phyloP scores from a whole-genome alignment of 2,888 invertebrate species.

The Cyaniris semiargus region DNA sequence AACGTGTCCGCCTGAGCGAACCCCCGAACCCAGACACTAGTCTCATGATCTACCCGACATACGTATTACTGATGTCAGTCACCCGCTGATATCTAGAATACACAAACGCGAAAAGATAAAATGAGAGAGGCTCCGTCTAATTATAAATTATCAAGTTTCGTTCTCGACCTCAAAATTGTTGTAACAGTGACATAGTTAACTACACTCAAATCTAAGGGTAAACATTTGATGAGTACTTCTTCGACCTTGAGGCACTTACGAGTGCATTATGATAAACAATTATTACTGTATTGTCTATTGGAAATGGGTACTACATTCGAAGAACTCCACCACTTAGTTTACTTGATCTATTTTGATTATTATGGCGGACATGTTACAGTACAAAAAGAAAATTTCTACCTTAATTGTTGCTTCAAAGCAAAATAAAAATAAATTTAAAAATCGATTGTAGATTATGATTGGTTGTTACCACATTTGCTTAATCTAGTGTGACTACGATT shows the following conservation, averaged over 20 bases:
- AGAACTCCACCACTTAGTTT: neutral
- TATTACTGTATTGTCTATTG: conserved; percentile 1
- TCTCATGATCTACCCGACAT: conserved; percentile 32
- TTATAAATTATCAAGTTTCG: conserved; percentile 61
- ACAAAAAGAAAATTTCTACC: neutral
- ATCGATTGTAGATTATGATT: neutral
- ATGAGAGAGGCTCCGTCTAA: conserved; percentile 52
- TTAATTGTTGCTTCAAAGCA: neutral
- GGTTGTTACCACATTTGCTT: neutral
- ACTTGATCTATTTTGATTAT: neutral
- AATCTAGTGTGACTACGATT: neutral
- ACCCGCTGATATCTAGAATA: conserved; percentile 56
- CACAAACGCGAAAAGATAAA: conserved; percentile 60
- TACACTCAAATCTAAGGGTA: conserved; percentile 48
- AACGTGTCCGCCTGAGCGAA: conserved; percentile 46
- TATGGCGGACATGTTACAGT: neutral
- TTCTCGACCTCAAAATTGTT: conserved; percentile 60
- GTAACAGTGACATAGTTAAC: conserved; percentile 49
- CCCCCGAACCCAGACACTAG: conserved; percentile 33
- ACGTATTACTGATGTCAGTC: conserved; percentile 40
- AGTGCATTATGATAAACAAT: conserved; percentile 37
- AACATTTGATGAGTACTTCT: conserved; percentile 42
- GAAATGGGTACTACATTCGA: neutral
- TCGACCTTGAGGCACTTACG: conserved; percentile 44
- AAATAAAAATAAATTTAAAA: neutral